Conservation (phyloP, 2,113 vertebrate genomes). For the Calypte anna region DNA sequence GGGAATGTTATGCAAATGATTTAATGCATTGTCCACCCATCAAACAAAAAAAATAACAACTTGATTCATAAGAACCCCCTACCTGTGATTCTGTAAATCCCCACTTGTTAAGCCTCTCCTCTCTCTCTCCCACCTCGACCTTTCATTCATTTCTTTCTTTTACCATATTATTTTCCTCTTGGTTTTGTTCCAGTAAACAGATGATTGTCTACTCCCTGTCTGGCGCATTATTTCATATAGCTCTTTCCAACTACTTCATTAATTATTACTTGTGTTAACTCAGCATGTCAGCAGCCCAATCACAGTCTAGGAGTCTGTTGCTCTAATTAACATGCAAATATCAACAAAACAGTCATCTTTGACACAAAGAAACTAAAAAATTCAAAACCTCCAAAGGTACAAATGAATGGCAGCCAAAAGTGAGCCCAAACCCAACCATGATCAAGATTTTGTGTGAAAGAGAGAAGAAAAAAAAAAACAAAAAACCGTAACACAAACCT, state of each 20-base stretch:
- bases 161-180: not conserved
- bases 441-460: not conserved
- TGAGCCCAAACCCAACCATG: not conserved
- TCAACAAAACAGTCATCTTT: not conserved
- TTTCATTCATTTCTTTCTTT: not conserved
- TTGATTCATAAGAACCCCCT: not conserved
- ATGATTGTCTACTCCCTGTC: not conserved
- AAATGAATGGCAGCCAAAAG: not conserved
- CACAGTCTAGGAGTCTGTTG: not conserved
- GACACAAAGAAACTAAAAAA: not conserved
- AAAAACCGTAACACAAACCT: not conserved
- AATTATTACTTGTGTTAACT: not conserved
- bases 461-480: not conserved
- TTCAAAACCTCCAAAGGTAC: not conserved
- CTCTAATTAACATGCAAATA: not conserved
- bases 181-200: not conserved
- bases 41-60: not conserved
- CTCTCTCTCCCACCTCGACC: not conserved
- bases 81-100: not conserved
- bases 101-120: not conserved
- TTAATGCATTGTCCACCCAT: not conserved
- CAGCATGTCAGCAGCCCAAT: not conserved
- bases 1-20: conserved; percentile 37
- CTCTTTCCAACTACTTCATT: not conserved
- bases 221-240: not conserved